These are phyloP conservation scores for Perithous albicinctus DNA, from an alignment of 2,888 invertebrate genomes.

Conservation along the genomic window DNA sequence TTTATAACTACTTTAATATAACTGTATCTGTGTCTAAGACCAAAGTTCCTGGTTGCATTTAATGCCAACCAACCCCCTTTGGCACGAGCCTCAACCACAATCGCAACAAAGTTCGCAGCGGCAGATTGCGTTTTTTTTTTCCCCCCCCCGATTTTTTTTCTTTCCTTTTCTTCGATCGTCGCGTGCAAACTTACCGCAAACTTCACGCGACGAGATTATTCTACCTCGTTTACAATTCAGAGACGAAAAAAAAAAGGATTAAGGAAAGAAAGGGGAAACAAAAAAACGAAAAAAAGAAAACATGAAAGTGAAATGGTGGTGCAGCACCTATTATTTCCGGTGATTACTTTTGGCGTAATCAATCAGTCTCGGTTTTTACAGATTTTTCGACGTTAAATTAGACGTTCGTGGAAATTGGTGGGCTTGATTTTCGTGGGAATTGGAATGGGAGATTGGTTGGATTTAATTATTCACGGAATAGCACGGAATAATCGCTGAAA, in stretches of 20 bases:
- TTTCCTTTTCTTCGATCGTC: constrained; percentile 47
- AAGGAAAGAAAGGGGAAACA: too few species aligned
- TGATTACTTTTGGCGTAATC: constrained; percentile 30
- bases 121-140: too few species aligned
- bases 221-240: constrained; percentile 31
- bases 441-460: too few species aligned
- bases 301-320: constrained; percentile 12
- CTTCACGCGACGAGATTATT: constrained; percentile 35
- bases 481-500: too few species aligned
- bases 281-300: too few species aligned
- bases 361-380: constrained; percentile 35
- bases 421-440: constrained; percentile 2
- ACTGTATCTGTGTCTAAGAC: too few species aligned
- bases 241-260: too few species aligned
- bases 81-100: constrained; percentile 56
- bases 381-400: constrained; percentile 9
- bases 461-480: too few species aligned
- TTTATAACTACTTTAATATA: not conserved
- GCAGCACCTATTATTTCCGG: constrained; percentile 38
- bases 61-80: not conserved
- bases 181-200: constrained; percentile 49
- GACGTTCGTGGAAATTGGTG: not conserved
- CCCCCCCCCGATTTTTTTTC: too few species aligned
- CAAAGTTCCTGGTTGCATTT: constrained; percentile 23
- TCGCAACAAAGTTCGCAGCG: not conserved